Evolutionary conservation across 2,797 vertebrate species (phyloP).

Genomic region (Sebastes nivosus): DNA sequence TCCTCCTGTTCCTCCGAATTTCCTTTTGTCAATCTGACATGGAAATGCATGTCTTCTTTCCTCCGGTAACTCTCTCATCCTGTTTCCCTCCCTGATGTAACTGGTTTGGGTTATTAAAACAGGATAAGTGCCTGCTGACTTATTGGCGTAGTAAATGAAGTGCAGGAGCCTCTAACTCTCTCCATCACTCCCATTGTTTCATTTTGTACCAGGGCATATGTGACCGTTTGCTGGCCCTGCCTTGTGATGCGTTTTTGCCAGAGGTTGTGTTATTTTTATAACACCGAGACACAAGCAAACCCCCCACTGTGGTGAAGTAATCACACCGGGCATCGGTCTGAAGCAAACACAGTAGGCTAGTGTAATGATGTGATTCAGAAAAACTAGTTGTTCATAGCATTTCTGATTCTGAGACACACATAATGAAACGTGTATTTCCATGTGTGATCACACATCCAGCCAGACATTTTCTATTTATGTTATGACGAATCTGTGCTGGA

Average conservation of each 20-base stretch:
- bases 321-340: constrained; percentile 27
- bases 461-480: background rate
- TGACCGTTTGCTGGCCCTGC: constrained; percentile 14
- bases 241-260: constrained; percentile 37
- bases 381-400: background rate
- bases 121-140: constrained; percentile 26
- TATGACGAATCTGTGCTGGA: background rate
- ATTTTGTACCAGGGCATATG: constrained; percentile 14
- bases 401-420: background rate
- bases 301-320: constrained; percentile 44
- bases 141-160: constrained; percentile 27
- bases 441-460: background rate
- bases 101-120: constrained; percentile 38
- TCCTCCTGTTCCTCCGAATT: constrained; percentile 21
- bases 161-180: constrained; percentile 23
- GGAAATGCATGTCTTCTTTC: constrained; percentile 20
- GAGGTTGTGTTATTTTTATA: constrained; percentile 63
- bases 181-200: constrained; percentile 47
- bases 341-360: constrained; percentile 6
- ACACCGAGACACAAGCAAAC: constrained; percentile 40
- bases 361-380: constrained; percentile 1
- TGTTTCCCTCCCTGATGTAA: background rate
- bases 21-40: constrained; percentile 36
- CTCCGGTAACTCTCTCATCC: constrained; percentile 5
- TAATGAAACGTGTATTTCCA: background rate